Base-by-base conservation (phyloP, 92 coral and sea anemone genomes). In the Porites rus region DNA sequence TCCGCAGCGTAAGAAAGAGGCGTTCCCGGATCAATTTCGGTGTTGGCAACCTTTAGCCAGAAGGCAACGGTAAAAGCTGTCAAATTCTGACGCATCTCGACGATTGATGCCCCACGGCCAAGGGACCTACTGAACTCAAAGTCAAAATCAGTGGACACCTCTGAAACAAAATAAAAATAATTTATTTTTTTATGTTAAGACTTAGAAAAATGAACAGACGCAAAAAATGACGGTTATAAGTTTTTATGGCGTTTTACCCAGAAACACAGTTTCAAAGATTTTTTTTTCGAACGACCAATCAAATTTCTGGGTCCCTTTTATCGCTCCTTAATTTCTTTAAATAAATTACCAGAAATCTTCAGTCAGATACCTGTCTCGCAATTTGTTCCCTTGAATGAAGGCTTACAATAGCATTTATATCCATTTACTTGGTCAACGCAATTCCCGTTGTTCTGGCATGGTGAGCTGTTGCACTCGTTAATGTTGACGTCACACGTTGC, bases 1-100 rank as follows among this genome's bases (percentile, higher is more conserved):
- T 83, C 82, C 3, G 93, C 98, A 51, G 99, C 96, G 77, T 96
- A 96, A 1, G 99, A 96, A 18, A 96, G 71, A 12, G 99, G 99
- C 0, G 99, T 96, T 66, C 98, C 99, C 17, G 99, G 99, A 83
- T 96, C 98, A 17, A 73, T 17, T 68, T 69, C 60, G 19, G 68
- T 72, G 21, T 52, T 66, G 8, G 72, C 89, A 65, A 90, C 93
- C 70, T 94, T 95, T 98, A 96, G 95, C 99, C 99, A 96, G 89
- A 96, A 96, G 25, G 98, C 92, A 21, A 95, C 89, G 12, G 99
- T 95, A 78, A 96, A 93, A 51, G 96, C 96, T 58, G 90, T 76
- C 50, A 96, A 88, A 8, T 96, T 98, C 54, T 92, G 94, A 71
- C 95, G 85, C 88, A 93, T 92, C 16, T 87, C 94, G 56, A 96